Conservation (phyloP, 2,888 invertebrate genomes). For the Zhuqinia jingwanae region DNA sequence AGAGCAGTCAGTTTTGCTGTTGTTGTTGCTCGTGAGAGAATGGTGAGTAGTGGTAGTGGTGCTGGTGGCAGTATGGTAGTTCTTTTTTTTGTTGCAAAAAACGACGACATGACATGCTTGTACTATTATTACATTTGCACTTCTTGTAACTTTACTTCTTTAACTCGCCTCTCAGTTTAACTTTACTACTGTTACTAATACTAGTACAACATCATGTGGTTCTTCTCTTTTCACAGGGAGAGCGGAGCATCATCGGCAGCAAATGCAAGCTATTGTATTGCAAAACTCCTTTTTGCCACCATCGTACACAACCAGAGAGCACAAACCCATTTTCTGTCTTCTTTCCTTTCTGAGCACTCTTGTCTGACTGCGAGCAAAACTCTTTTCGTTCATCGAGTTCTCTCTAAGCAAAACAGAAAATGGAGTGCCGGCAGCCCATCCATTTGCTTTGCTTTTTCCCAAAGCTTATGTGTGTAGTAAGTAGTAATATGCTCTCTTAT, state of each 20-base stretch:
- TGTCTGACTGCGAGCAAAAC: conserved; percentile 23
- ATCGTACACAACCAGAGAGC: neutral
- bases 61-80: too few species aligned
- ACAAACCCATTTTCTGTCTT: neutral
- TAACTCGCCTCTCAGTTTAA: neutral
- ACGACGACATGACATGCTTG: conserved; percentile 35
- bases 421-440: too few species aligned
- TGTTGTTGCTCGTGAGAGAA: too few species aligned
- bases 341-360: neutral
- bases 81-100: too few species aligned
- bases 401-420: too few species aligned
- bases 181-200: too few species aligned
- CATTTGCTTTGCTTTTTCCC: conserved; percentile 2
- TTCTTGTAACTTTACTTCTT: conserved; percentile 4
- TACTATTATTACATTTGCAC: conserved; percentile 43
- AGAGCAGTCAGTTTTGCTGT: too few species aligned
- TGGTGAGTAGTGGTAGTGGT: too few species aligned
- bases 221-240: neutral
- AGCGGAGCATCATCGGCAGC: too few species aligned
- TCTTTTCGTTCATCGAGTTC: conserved; percentile 16
- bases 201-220: neutral
- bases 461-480: too few species aligned
- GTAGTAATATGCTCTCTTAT: too few species aligned
- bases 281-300: neutral
- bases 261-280: too few species aligned